These are phyloP conservation scores for Archilochus colubris DNA, from an alignment of 2,113 vertebrate species.

Conservation along the genomic window DNA sequence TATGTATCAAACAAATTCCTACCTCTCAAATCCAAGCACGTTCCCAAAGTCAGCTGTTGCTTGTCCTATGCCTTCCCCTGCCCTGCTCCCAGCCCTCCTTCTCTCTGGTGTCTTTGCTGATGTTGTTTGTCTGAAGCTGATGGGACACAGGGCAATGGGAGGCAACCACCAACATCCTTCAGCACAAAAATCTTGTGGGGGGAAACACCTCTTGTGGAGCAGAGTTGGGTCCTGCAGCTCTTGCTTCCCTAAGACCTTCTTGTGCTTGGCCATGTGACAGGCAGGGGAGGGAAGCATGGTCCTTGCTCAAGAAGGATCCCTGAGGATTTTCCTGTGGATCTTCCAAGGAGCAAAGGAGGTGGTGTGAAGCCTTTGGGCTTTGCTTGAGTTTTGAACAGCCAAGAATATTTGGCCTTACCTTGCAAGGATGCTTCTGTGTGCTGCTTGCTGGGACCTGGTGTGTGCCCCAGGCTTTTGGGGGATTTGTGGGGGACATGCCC, in stretches of 20 bases:
- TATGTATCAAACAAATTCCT: background rate
- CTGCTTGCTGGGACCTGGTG: fast-evolving
- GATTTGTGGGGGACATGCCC: background rate
- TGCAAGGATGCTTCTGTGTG: background rate
- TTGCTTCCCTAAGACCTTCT: background rate
- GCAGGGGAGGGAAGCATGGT: background rate
- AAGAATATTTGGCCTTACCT: background rate
- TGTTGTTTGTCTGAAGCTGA: background rate
- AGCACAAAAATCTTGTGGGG: too few relatives aligned
- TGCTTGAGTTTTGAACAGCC: fast-evolving
- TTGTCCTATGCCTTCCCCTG: fast-evolving
- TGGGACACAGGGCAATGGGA: fast-evolving
- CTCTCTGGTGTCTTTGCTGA: background rate
- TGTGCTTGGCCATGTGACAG: background rate
- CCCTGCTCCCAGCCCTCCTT: background rate
- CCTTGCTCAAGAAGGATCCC: background rate
- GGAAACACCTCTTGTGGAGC: background rate
- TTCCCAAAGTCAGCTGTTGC: background rate
- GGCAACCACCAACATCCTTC: background rate
- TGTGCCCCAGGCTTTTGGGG: fast-evolving
- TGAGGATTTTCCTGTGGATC: background rate
- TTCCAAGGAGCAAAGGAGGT: background rate
- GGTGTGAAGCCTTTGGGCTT: background rate
- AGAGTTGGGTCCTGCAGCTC: background rate
- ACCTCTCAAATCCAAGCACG: background rate